Conservation (phyloP, 1,140 invertebrate genomes). For the honey bee (Apis mellifera) region DNA sequence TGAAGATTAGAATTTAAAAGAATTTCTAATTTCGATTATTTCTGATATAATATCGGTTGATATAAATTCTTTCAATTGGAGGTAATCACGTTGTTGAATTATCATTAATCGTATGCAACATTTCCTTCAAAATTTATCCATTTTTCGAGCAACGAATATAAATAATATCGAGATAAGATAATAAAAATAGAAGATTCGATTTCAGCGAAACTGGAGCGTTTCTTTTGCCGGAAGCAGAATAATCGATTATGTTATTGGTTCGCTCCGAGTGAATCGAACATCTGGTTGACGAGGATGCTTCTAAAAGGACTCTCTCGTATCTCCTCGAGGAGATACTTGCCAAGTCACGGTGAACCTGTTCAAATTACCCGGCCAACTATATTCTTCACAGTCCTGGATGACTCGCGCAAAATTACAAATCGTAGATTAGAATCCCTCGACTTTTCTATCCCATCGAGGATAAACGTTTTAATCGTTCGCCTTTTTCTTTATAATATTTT, state of each 20-base stretch:
- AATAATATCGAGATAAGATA: background rate
- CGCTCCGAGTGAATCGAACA: conserved; percentile 46
- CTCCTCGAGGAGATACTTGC: conserved; percentile 42
- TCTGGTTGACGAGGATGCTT: conserved; percentile 55
- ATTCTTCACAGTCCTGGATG: conserved; percentile 38
- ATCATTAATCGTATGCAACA: too few species aligned
- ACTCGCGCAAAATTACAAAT: conserved; percentile 28
- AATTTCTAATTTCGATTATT: too few species aligned
- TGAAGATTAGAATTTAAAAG: too few species aligned
- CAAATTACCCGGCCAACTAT: conserved; percentile 15
- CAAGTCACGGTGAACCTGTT: conserved; percentile 64
- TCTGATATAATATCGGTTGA: too few species aligned
- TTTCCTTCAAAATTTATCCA: too few species aligned
- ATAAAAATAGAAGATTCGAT: too few species aligned
- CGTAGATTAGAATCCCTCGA: background rate
- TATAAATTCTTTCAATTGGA: too few species aligned
- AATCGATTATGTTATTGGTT: conserved; percentile 35
- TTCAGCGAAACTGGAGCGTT: background rate
- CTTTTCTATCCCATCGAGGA: background rate
- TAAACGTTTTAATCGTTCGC: background rate
- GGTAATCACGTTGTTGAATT: too few species aligned
- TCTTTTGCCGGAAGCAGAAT: background rate
- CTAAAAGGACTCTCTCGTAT: conserved; percentile 53
- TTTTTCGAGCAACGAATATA: background rate
- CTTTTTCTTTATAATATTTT: too few species aligned